Conservation (phyloP, 2,797 vertebrate genomes). For the Acrossocheilus fasciatus region DNA sequence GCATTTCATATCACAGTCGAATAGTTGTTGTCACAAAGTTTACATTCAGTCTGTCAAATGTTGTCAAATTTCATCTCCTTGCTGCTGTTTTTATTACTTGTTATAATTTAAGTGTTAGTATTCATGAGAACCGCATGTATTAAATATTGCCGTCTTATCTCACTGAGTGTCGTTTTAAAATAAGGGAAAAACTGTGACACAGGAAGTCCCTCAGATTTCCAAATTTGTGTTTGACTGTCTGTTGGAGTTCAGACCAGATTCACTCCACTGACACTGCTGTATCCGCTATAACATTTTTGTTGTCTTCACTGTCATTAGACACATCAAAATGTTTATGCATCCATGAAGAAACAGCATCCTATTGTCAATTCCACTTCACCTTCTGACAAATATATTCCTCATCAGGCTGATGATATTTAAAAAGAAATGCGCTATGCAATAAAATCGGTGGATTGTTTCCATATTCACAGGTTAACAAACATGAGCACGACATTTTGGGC, state of each 20-base stretch:
- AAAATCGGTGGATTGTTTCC: conserved; percentile 70
- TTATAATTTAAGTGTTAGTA: conserved; percentile 11
- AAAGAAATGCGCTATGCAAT: conserved; percentile 75
- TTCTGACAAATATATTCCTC: conserved; percentile 27
- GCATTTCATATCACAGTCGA: conserved; percentile 41
- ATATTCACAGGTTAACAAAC: conserved; percentile 60
- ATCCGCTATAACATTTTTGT: background rate
- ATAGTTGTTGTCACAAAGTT: conserved; percentile 42
- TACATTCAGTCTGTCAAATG: background rate
- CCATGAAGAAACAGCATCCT: conserved; percentile 6
- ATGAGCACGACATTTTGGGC: conserved; percentile 65
- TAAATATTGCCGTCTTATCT: conserved; percentile 16
- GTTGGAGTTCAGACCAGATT: background rate
- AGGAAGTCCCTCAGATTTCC: conserved; percentile 11
- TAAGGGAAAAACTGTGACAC: conserved; percentile 12
- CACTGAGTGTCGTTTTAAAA: background rate
- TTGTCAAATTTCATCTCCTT: conserved; percentile 1
- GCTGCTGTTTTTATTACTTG: conserved; percentile 46
- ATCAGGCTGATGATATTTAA: conserved; percentile 37
- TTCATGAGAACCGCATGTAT: conserved; percentile 7
- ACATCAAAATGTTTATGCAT: background rate
- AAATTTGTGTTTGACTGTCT: background rate
- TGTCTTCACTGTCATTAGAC: conserved; percentile 6
- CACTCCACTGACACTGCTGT: background rate
- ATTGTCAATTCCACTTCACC: conserved; percentile 12